Base-by-base conservation (phyloP, 2,888 invertebrate species). In the Dryocosmus kuriphilus region DNA sequence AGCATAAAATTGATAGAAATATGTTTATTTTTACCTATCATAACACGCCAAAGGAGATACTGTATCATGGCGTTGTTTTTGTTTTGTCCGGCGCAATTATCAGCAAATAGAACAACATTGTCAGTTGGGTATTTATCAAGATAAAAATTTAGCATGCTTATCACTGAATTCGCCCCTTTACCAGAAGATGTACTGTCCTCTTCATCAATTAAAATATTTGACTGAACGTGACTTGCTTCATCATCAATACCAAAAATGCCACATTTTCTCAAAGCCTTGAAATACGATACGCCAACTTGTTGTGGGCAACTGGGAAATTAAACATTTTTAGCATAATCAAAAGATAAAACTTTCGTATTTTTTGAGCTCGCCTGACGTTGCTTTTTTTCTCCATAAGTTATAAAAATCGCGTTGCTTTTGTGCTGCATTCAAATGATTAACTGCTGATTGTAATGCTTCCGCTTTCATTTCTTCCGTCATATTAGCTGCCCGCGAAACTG, bases 31-130 rank as follows among this genome's bases (percentile, higher is more conserved):
- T n/a, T n/a, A n/a, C n/a, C n/a, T n/a, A n/a, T n/a, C n/a, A 38
- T 38, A 1, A 76, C 46, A n/a, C 75, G 85, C 2, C 84, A 73
- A 7, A n/a, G n/a, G n/a, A n/a, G n/a, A n/a, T n/a, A n/a, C n/a
- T n/a, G n/a, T n/a, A n/a, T n/a, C n/a, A n/a, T n/a, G 51, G n/a
- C 55, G 22, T 73, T 73, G 41, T 73, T 73, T 22, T 73, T 51
- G 24, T 73, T 73, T 73, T 51, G 73, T 4, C 73, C 55, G 4
- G 32, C 30, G 19, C 65, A 65, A 65, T 65, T 65, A 11, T 32
- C 65, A 24, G 41, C 35, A n/a, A 73, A 55, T 5, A 41, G 30
- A 24, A 73, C 51, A 16, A 55, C 2, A 16, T 46, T 35, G 6
- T 27, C 1, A 73, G 14, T 0, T 1, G 6, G 6, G 22, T n/a